These are phyloP conservation scores for Emydoidea blandingii DNA, from an alignment of 2,797 vertebrate species.

Conservation along the genomic window DNA sequence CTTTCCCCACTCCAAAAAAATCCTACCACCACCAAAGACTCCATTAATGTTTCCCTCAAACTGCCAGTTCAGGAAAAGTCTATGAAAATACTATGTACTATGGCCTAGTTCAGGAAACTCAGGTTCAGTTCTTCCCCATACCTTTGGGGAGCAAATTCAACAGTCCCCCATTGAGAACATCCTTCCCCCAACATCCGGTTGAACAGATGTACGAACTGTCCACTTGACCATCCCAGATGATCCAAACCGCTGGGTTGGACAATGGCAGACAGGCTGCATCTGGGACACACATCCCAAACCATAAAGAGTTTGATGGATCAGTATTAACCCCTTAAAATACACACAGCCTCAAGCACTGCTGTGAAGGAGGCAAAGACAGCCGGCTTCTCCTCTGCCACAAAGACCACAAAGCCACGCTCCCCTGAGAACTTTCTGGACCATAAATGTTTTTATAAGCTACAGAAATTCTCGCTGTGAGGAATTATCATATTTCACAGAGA, in stretches of 20 bases:
- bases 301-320: too few relatives aligned
- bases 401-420: neutral
- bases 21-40: neutral
- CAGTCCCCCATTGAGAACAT: neutral
- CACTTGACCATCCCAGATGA: neutral
- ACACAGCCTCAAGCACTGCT: too few relatives aligned
- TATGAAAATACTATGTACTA: neutral
- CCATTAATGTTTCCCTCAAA: neutral
- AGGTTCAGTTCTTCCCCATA: neutral
- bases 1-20: neutral
- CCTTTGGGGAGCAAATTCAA: neutral
- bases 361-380: too few relatives aligned
- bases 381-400: too few relatives aligned
- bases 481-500: neutral
- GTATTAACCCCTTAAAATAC: too few relatives aligned
- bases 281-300: too few relatives aligned
- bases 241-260: neutral
- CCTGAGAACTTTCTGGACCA: neutral
- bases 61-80: neutral
- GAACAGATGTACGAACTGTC: neutral
- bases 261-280: too few relatives aligned
- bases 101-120: neutral
- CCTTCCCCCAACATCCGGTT: neutral
- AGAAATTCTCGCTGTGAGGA: neutral
- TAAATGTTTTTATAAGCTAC: neutral